phyloP scores from a whole-genome alignment of 2,797 vertebrate species.

The Odontamblyopus lacepedii region DNA sequence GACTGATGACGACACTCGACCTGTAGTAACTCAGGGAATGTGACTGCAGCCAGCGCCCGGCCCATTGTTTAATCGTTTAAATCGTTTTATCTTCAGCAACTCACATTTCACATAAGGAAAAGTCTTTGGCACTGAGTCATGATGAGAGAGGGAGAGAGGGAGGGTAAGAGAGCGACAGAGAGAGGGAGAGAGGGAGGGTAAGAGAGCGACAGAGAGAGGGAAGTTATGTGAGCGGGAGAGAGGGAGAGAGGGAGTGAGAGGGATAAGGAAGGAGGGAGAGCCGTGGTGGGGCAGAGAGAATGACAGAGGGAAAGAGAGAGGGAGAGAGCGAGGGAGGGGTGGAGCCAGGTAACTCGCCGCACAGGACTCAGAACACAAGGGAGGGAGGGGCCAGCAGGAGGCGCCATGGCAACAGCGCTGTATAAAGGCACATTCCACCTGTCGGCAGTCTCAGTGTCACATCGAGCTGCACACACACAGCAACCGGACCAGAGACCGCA shows the following conservation, averaged over 20 bases:
- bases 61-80: neutral
- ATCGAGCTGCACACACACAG: neutral
- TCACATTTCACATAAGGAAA: neutral
- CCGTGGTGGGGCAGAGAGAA: too few relatives aligned
- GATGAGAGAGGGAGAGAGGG: neutral
- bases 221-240: too few relatives aligned
- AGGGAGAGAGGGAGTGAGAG: too few relatives aligned
- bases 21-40: neutral
- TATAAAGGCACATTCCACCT: slow-evolving; percentile 46
- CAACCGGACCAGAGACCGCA: slow-evolving; percentile 5
- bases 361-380: slow-evolving; percentile 33
- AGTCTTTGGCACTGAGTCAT: slow-evolving; percentile 1
- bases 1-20: too few relatives aligned
- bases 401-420: slow-evolving; percentile 58
- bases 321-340: neutral
- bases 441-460: slow-evolving; percentile 8
- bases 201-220: neutral
- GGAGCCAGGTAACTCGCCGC: neutral
- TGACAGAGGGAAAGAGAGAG: neutral
- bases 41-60: neutral
- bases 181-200: neutral
- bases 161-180: neutral
- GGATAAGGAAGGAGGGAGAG: neutral
- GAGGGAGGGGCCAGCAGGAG: slow-evolving; percentile 39
- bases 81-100: slow-evolving; percentile 26